phyloP scores from a whole-genome alignment of 2,888 invertebrate genomes.

The Noctua fimbriata region DNA sequence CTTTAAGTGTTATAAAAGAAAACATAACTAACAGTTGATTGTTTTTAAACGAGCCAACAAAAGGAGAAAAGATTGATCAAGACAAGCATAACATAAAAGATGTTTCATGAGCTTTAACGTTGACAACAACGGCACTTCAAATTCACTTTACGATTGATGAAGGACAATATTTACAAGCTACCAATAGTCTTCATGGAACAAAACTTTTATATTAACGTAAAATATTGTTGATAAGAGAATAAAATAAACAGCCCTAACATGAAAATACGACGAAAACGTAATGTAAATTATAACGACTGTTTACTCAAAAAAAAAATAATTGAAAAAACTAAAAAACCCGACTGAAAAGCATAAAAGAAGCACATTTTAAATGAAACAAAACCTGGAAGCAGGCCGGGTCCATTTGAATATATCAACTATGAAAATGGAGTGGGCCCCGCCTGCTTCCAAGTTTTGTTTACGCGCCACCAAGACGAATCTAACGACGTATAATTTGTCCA shows the following conservation, averaged over 20 bases:
- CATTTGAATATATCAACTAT: too few species aligned
- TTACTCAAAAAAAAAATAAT: neutral
- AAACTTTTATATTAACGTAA: constrained; percentile 8
- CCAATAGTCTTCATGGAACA: neutral
- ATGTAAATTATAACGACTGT: neutral
- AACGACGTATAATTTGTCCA: too few species aligned
- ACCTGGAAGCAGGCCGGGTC: too few species aligned
- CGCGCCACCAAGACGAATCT: too few species aligned
- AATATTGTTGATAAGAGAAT: constrained; percentile 2
- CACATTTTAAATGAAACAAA: too few species aligned
- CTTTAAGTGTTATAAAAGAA: neutral
- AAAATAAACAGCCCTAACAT: neutral
- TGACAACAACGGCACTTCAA: constrained; percentile 17
- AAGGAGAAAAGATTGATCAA: neutral
- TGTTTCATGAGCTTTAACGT: constrained; percentile 25
- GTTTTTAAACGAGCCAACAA: neutral
- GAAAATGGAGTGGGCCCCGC: too few species aligned
- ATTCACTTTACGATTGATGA: constrained; percentile 22
- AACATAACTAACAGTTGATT: neutral
- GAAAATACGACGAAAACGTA: neutral
- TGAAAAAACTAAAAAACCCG: too few species aligned
- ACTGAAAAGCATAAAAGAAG: too few species aligned
- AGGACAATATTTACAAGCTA: constrained; percentile 25
- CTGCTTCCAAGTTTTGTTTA: too few species aligned
- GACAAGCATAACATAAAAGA: neutral